Base-by-base conservation (phyloP, 2,888 invertebrate genomes). In the Morpho helenor region DNA sequence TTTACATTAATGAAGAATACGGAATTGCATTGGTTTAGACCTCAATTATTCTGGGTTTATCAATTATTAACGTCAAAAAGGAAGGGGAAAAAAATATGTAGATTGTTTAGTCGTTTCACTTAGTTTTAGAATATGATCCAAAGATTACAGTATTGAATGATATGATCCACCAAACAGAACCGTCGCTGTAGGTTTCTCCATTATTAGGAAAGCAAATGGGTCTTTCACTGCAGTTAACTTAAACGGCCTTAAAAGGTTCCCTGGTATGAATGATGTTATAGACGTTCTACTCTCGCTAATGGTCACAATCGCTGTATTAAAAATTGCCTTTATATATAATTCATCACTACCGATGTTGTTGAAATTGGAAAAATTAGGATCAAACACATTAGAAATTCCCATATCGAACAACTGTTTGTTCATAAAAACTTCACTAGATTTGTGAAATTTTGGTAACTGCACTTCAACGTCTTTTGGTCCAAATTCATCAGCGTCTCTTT, bases 321-420 rank as follows among this genome's bases (percentile, higher is more conserved):
- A 8, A 9, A 53, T 41, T 47, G 47, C 40, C 16, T 5, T 2
- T 9, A 53, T 46, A 41, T 53, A 53, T 7, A 47, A 8, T 8
- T 47, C 39, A 4, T 53, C 53, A 9, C 22, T n/a, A 53, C 46
- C 53, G 0, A 53, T 22, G 7, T 40, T 40, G 10, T 45, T 10
- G 53, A 53, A 46, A 23, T 53, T 53, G 8, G 53, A 40, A 4
- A 9, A 40, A 22, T 23, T 47, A 3, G 4, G 7, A 22, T 93
- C 90, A 71, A 95, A 95, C 2, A 94, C 84, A 66, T 95, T 94
- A 39, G 75, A 80, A 2, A 95, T 91, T n/a, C 95, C 95, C 93
- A 95, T 92, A 56, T 91, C 79, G 59, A 88, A 85, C 39, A 95
- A 76, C 3, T 93, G 84, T 40, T 80, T 77, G 68, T 92, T 93